Evolutionary conservation across 1,140 invertebrate species (phyloP).

Genomic region (Procambarus clarkii): DNA sequence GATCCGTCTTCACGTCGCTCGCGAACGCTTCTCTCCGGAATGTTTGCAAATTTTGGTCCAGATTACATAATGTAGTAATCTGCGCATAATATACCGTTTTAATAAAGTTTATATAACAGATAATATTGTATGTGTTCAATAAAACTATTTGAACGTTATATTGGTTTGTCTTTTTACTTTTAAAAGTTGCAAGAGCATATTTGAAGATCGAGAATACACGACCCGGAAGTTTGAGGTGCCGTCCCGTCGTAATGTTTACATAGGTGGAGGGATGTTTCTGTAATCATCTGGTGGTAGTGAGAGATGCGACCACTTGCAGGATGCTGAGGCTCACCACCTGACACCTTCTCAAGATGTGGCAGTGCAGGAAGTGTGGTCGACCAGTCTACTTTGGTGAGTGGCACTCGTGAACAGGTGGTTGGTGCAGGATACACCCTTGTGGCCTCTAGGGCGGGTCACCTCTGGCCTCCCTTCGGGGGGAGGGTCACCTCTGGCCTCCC

Average conservation of each 20-base stretch:
- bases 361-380: slow-evolving; percentile 46
- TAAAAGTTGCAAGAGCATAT: no score
- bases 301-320: background rate
- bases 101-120: no score
- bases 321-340: background rate
- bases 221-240: no score
- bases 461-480: no score
- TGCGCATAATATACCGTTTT: no score
- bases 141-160: no score
- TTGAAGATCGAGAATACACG: no score
- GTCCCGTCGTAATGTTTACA: slow-evolving; percentile 2
- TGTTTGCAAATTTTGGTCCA: background rate
- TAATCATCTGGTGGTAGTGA: background rate
- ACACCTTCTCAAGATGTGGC: slow-evolving; percentile 29
- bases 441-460: background rate
- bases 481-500: no score
- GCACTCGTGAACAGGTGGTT: background rate
- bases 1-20: background rate
- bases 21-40: background rate
- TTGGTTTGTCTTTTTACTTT: no score
- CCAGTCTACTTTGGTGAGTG: slow-evolving; percentile 33
- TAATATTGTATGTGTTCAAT: no score
- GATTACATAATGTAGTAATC: background rate
- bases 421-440: background rate
- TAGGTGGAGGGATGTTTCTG: background rate